Base-by-base conservation (phyloP, 2,888 invertebrate genomes). In the Eurytoma californica region DNA sequence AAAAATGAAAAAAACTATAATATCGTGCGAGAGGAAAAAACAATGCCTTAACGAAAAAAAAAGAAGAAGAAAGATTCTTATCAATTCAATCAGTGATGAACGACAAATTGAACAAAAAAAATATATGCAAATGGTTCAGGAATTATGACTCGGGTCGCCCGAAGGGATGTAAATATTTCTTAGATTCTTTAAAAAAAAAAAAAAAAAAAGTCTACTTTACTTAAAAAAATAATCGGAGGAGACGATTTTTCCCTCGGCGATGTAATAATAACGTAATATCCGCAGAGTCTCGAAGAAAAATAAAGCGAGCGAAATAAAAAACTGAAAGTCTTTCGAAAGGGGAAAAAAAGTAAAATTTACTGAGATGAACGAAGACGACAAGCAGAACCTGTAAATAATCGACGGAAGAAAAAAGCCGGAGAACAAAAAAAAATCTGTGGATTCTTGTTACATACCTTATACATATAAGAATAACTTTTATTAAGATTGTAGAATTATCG, bases 11-110 rank as follows among this genome's bases (percentile, higher is more conserved):
- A 49, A 77, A 60, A 65, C 57, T 68, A 72, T 14, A 30, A 72
- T 80, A 57, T 57, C 70, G 74, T 77, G 79, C 73, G 78, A 75
- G 77, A 77, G 79, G 39, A 39, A 83, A 72, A 82, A 78, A 81
- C 76, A 86, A 86, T 89, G 88, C 88, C 88, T 88, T 88, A 88
- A 87, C 58, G 60, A 69, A 75, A 75, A 79, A 72, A 73, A 72
- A 63, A 63, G 30, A 61, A 63, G 30, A 61, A 12, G 13, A 67
- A 67, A 80, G 65, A 67, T 66, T 67, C 66, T 69, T 73, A 72
- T 65, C 51, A 61, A 81, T 74, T 51, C 77, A 77, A 81, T 79
- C 68, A 77, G 67, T 9, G 9, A 39, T 39, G 39, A 39, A 39
- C 39, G 39, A 39, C 39, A 72, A 12, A 24, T 49, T 28, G 39